Evolutionary conservation across 2,113 vertebrate genomes (phyloP), one percentile per base, ranked within the genome.

Genomic region (Rutilus rutilus): DNA sequence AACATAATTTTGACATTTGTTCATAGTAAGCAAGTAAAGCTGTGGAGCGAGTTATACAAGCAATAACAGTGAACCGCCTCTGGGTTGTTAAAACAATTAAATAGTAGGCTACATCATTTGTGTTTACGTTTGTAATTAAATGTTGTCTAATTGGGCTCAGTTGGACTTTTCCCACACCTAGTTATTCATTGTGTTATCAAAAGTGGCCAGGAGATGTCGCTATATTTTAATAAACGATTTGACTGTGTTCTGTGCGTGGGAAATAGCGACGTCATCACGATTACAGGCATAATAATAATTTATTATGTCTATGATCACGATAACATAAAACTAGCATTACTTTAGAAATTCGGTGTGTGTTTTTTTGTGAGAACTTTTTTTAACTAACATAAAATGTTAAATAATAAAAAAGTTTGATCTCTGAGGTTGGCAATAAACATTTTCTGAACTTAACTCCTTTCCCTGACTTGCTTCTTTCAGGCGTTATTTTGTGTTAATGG

Each of bases 191-290:
- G 60, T 47, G 33, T 1, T 81, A 33, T 65, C 25, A 12, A 36
- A 82, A 69, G 1, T 15, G 62, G 14, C 45, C 80, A 82, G 17
- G 27, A 69, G 80, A 82, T 82, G 62, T 17, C 80, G 47, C 62
- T 54, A 15, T 33, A 65, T 81, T 21, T 81, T 45, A 21, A 17
- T 64, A 47, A 39, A 65, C 11, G 39, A 27, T n/a, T 45, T 39
- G 19, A 73, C 69, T 71, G 33, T 14, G 21, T 74, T 5, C 39
- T 73, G 10, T 6, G 4, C 19, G 47, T 36, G 19, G 6, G n/a
- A 71, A 71, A 69, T 19, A 71, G 33, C 33, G n/a, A 62, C 59
- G 59, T 62, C 59, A 19, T 21, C 54, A 39, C 65, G 30, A 33
- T 33, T 33, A 33, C 33, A 33, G 33, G 33, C 33, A 33, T 33